Conservation (phyloP, 2,113 vertebrate species). For the Myiopsitta monachus region DNA sequence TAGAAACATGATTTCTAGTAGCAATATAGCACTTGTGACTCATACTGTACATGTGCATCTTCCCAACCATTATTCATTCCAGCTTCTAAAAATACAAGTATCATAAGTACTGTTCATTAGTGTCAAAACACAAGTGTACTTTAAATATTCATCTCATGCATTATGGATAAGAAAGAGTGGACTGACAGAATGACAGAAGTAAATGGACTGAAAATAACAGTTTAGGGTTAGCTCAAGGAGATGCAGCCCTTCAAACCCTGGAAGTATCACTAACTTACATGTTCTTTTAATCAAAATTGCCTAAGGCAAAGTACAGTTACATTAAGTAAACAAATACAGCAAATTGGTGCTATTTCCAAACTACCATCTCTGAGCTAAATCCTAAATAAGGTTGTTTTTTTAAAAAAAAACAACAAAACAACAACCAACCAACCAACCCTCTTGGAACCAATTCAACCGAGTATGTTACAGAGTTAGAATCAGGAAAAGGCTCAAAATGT, state of each 20-base stretch:
- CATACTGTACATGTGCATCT: neutral
- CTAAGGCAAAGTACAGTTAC: neutral
- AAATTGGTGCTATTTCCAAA: neutral
- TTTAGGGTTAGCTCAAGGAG: neutral
- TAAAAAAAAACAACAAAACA: neutral
- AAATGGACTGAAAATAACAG: constrained; percentile 30
- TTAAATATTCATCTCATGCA: neutral
- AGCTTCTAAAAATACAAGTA: neutral
- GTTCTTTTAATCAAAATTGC: neutral
- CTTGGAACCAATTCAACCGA: neutral
- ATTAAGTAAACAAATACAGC: neutral
- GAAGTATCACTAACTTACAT: neutral
- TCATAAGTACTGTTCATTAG: neutral
- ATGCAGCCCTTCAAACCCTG: neutral
- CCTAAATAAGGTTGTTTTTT: neutral
- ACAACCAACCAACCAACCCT: neutral
- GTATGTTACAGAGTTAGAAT: neutral
- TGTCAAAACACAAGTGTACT: constrained; percentile 19
- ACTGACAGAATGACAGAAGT: constrained; percentile 2
- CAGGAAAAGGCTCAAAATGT: neutral
- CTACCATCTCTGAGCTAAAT: neutral
- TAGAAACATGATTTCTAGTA: neutral
- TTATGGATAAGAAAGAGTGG: neutral
- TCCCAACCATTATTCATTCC: neutral
- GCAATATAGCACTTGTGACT: neutral